Evolutionary conservation across 2,888 invertebrate species (phyloP), one percentile per base, ranked within the genome.

Genomic region (Eudemis profundana): DNA sequence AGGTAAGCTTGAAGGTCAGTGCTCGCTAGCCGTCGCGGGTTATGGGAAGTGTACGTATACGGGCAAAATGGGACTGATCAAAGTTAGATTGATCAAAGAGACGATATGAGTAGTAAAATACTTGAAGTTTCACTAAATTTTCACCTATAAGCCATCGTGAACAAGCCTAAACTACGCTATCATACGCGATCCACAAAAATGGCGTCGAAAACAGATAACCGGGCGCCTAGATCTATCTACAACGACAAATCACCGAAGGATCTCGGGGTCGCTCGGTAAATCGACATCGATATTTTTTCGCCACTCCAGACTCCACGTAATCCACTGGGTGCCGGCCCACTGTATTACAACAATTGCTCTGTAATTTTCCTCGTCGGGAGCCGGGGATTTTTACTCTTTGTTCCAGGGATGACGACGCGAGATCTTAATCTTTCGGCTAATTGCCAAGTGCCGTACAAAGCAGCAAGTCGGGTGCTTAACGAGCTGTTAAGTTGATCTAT

Each of bases 401-500:
- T 83, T 79, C 72, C 62, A 74, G 73, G 71, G 72, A 76, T 78
- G 82, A 81, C 78, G 75, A 74, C 70, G 80, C 80, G 74, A 78
- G 81, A 83, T 86, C 79, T 81, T 82, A 83, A 87, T 88, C 86
- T 82, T 72, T 71, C 73, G 76, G 78, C 79, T 87, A 87, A 89
- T 87, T 84, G 85, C 86, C 78, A 77, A 71, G 72, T 77, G 78
- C 79, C 72, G 73, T 80, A 81, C 81, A 77, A 76, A 75, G 76
- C 69, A 72, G 66, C 74, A 75, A 76, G 74, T 38, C 78, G 74
- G 75, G 77, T 78, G 80, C 75, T 82, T 83, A 86, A 87, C 85
- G 86, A 87, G 79, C 85, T 84, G 85, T 84, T 85, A 84, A 86
- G 78, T 85, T 81, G 77, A 79, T 77, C 79, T 78, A 83, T 85